Percentiles rank a stretch among this genome's conserved stretches.
Conservation (phyloP, 1,140 invertebrate genomes). For the Bombus cullumanus region DNA sequence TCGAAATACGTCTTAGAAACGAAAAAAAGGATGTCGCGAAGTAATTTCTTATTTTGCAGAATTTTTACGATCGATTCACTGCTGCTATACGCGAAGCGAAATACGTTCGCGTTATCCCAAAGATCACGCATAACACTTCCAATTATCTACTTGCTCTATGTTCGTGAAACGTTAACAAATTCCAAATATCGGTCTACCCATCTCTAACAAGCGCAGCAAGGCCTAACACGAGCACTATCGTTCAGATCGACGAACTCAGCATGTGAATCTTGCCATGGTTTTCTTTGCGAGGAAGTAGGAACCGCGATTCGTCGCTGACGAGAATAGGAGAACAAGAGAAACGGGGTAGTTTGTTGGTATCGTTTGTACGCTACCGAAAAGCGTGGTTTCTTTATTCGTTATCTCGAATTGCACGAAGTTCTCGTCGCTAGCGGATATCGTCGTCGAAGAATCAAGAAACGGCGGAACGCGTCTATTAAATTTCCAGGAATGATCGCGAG, state of each 20-base stretch:
- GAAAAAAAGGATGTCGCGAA: too few relatives aligned
- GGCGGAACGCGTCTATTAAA: constrained; percentile 66
- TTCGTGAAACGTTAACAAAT: neutral
- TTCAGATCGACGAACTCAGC: neutral
- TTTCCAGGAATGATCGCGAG: constrained; percentile 65
- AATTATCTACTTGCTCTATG: too few relatives aligned
- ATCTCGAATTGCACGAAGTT: constrained; percentile 50
- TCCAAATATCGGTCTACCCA: neutral
- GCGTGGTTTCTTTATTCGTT: constrained; percentile 52
- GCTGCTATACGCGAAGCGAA: too few relatives aligned
- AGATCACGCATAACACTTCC: accelerated
- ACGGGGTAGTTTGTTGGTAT: constrained; percentile 7
- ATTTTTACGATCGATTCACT: too few relatives aligned
- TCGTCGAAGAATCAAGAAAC: constrained; percentile 41
- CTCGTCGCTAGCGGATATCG: constrained; percentile 31
- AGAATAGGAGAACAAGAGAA: constrained; percentile 5
- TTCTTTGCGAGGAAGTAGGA: constrained; percentile 1
- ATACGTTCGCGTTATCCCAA: too few relatives aligned
- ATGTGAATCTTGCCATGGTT: constrained; percentile 41
- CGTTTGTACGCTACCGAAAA: constrained; percentile 4
- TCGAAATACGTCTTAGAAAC: too few relatives aligned
- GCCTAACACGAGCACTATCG: neutral
- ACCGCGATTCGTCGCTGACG: neutral
- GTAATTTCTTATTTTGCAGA: too few relatives aligned
- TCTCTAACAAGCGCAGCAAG: too few relatives aligned